Conservation (phyloP, 2,888 invertebrate species). For the Mactromeris polynyma region DNA sequence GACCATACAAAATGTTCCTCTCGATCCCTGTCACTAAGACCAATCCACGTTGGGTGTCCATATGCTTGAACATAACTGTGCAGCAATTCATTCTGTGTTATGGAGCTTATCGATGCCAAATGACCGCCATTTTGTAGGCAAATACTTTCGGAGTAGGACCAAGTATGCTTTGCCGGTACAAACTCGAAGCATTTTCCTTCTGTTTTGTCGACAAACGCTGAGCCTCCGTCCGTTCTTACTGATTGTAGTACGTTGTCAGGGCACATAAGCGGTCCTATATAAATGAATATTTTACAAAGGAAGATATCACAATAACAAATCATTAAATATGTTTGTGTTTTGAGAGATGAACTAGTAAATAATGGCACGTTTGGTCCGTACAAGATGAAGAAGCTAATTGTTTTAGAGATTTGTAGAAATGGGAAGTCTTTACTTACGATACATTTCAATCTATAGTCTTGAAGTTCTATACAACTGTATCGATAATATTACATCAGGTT, state of each 20-base stretch:
- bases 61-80: background rate
- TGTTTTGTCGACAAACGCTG: background rate
- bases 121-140: slow-evolving; percentile 43
- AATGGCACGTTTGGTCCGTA: too few relatives aligned
- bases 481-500: too few relatives aligned
- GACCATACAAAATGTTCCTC: slow-evolving; percentile 41
- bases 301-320: too few relatives aligned
- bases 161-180: background rate
- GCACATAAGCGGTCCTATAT: background rate
- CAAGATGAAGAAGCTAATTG: too few relatives aligned
- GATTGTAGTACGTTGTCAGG: background rate
- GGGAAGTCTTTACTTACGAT: too few relatives aligned
- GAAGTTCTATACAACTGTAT: too few relatives aligned
- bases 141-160: slow-evolving; percentile 21
- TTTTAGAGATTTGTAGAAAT: too few relatives aligned
- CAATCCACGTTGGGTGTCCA: slow-evolving; percentile 33
- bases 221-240: background rate
- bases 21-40: slow-evolving; percentile 22
- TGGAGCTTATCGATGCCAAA: slow-evolving; percentile 8
- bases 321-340: too few relatives aligned
- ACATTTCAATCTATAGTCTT: too few relatives aligned
- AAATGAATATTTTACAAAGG: background rate
- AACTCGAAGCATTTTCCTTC: slow-evolving; percentile 2
- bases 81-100: slow-evolving; percentile 12
- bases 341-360: too few relatives aligned